phyloP scores from a whole-genome alignment of 2,797 vertebrate species.

The Diplodus puntazzo region DNA sequence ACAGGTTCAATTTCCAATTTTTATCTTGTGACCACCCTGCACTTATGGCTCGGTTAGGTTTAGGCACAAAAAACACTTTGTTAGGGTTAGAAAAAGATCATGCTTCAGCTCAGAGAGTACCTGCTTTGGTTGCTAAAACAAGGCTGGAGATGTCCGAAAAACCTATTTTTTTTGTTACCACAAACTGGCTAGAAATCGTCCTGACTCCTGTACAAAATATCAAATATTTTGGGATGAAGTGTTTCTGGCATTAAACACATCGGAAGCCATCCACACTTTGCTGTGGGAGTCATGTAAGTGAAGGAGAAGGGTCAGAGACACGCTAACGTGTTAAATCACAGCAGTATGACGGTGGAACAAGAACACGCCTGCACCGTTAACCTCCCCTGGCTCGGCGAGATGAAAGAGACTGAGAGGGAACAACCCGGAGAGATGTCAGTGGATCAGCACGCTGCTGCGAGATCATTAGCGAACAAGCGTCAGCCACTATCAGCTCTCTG shows the following conservation, averaged over 20 bases:
- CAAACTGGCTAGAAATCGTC: too few relatives aligned
- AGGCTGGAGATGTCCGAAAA: too few relatives aligned
- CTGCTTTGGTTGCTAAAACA: too few relatives aligned
- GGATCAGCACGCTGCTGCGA: constrained; percentile 61
- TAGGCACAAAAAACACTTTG: too few relatives aligned
- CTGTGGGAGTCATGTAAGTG: not conserved
- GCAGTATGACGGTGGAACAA: not conserved
- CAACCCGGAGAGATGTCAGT: constrained; percentile 33
- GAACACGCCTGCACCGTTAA: not conserved
- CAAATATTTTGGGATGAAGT: too few relatives aligned
- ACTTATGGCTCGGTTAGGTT: too few relatives aligned
- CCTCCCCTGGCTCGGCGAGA: constrained; percentile 1
- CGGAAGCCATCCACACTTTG: not conserved
- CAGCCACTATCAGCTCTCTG: constrained; percentile 53
- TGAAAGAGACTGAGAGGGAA: constrained; percentile 26
- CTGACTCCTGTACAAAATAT: too few relatives aligned
- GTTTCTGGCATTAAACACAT: not conserved
- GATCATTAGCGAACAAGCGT: constrained; percentile 66
- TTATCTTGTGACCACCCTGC: too few relatives aligned
- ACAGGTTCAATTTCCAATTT: too few relatives aligned
- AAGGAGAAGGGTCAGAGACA: not conserved
- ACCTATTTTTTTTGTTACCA: too few relatives aligned
- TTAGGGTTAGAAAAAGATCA: too few relatives aligned
- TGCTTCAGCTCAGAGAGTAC: too few relatives aligned
- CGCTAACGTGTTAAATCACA: not conserved